Conservation (phyloP, 2,797 vertebrate genomes). For the Apogon talboti region DNA sequence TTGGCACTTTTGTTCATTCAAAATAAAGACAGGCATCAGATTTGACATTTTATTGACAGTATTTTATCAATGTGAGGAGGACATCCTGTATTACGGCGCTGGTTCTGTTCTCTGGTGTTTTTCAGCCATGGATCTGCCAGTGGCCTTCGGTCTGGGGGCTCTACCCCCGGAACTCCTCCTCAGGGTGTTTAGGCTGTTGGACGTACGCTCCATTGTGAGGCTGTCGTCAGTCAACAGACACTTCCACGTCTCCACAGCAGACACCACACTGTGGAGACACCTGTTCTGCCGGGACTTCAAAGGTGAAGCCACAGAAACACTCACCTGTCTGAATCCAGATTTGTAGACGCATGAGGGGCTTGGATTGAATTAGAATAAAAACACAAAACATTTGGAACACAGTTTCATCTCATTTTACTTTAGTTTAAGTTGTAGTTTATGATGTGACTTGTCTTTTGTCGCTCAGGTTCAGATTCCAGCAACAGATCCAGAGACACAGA, state of each 20-base stretch:
- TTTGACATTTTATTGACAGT: too few species aligned
- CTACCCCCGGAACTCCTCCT: constrained; percentile 93
- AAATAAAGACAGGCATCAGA: too few species aligned
- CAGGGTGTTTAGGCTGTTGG: constrained; percentile 89
- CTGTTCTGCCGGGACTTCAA: constrained; percentile 90
- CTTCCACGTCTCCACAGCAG: constrained; percentile 81
- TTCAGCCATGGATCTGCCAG: constrained; percentile 91
- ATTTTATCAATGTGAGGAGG: too few species aligned
- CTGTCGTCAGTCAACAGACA: constrained; percentile 87
- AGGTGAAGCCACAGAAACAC: constrained; percentile 74
- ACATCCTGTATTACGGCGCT: background rate
- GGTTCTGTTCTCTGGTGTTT: constrained; percentile 4
- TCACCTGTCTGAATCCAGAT: too few species aligned
- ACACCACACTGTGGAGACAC: constrained; percentile 92
- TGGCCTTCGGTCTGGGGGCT: constrained; percentile 89
- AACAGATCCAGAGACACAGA: constrained; percentile 65
- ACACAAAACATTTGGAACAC: too few species aligned
- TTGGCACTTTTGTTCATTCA: too few species aligned
- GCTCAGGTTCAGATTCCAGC: constrained; percentile 45
- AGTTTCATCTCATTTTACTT: too few species aligned
- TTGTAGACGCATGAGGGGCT: too few species aligned
- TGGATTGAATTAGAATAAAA: too few species aligned
- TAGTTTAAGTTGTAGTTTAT: background rate
- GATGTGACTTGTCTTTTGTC: background rate
- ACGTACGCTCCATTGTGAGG: constrained; percentile 85